These are phyloP conservation scores for Stegodyphus mimosarum DNA, from an alignment of 1,140 invertebrate species.

Conservation along the genomic window DNA sequence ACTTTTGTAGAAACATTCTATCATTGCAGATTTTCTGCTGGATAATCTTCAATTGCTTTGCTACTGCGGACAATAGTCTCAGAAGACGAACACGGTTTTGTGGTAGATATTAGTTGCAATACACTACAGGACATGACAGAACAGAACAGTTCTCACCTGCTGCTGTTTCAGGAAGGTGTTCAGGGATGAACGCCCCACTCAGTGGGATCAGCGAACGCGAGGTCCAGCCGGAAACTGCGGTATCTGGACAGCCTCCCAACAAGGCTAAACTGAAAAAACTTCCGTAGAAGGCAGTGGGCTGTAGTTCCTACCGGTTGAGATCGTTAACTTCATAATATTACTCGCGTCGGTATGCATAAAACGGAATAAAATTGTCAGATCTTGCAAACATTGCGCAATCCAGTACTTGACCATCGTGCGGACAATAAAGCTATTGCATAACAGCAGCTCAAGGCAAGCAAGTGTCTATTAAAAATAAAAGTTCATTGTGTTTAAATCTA, in stretches of 20 bases:
- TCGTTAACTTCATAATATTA: slow-evolving; percentile 41
- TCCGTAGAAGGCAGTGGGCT: slow-evolving; percentile 32
- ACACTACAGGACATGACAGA: too few relatives aligned
- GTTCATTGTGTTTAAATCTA: too few relatives aligned
- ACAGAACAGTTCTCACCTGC: too few relatives aligned
- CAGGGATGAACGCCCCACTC: slow-evolving; percentile 21
- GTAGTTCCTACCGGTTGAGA: slow-evolving; percentile 32
- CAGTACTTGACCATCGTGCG: not conserved
- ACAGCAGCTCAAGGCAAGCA: not conserved
- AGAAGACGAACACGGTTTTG: too few relatives aligned
- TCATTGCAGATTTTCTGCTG: too few relatives aligned
- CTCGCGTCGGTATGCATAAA: not conserved
- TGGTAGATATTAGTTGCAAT: too few relatives aligned
- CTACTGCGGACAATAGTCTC: too few relatives aligned
- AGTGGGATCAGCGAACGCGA: slow-evolving; percentile 20
- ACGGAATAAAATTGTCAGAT: not conserved
- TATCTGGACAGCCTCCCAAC: slow-evolving; percentile 29
- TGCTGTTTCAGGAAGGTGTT: slow-evolving; percentile 17
- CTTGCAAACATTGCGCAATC: slow-evolving; percentile 4
- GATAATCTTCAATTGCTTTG: too few relatives aligned
- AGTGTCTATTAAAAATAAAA: not conserved
- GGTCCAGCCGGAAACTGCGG: slow-evolving; percentile 21
- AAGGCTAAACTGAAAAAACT: slow-evolving; percentile 39
- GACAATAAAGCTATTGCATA: not conserved
- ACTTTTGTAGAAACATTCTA: not conserved